A percentile compares a stretch with the other conserved stretches of the same genome.
These are phyloP conservation scores for Gastrophryne carolinensis DNA, from an alignment of 2,797 vertebrate species.

Conservation along the genomic window DNA sequence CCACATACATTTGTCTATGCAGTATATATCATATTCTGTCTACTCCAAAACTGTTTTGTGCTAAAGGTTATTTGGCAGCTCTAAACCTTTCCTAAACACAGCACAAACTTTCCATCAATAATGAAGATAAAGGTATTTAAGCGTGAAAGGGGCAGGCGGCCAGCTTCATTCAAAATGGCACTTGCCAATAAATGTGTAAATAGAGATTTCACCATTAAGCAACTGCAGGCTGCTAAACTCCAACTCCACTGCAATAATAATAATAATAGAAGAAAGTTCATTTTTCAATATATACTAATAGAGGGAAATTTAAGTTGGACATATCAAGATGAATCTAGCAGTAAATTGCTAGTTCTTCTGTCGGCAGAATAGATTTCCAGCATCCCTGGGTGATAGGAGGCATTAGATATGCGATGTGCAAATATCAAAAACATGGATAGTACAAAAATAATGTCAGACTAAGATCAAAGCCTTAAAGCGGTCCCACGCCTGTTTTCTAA, in stretches of 20 bases:
- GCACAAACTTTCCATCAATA: background rate
- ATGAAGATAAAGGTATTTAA: background rate
- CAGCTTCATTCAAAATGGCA: constrained; percentile 1
- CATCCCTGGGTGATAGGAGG: background rate
- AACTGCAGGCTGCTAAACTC: background rate
- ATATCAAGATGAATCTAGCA: constrained; percentile 23
- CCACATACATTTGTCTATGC: background rate
- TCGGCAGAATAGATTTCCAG: background rate
- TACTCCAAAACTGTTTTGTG: background rate
- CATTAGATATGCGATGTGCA: too few relatives aligned
- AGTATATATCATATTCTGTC: background rate
- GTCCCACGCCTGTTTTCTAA: too few relatives aligned
- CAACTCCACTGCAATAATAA: background rate
- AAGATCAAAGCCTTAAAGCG: too few relatives aligned
- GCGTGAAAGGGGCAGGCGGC: background rate
- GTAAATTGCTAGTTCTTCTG: constrained; percentile 5
- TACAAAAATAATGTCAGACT: too few relatives aligned
- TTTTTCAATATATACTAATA: constrained; percentile 39
- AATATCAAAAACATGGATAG: too few relatives aligned
- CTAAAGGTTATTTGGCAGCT: background rate
- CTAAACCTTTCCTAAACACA: background rate
- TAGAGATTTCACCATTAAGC: constrained; percentile 10
- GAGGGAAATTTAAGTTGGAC: constrained; percentile 9
- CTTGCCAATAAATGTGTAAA: constrained; percentile 2
- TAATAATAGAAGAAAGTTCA: constrained; percentile 24